These are phyloP conservation scores for Caenorhabditis panamensis DNA, from an alignment of 2,888 invertebrate species.

Conservation along the genomic window DNA sequence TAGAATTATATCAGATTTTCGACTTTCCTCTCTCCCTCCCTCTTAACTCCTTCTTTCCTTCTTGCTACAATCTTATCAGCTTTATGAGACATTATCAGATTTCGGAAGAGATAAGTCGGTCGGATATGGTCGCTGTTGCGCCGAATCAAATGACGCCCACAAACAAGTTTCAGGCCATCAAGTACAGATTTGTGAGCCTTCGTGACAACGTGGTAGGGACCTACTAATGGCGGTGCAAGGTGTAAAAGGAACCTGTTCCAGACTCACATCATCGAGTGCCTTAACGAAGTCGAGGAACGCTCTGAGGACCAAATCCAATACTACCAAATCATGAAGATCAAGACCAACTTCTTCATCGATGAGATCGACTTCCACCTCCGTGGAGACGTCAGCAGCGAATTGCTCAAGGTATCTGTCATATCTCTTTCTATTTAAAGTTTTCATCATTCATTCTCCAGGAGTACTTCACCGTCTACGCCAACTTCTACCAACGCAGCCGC, in stretches of 20 bases:
- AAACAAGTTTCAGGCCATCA: constrained; percentile 28
- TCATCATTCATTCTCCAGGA: constrained; percentile 24
- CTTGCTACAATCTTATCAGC: constrained; percentile 8
- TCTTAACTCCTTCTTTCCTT: background rate
- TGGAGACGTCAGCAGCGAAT: constrained; percentile 25
- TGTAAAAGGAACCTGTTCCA: no score
- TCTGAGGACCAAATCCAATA: constrained; percentile 25
- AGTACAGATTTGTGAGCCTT: constrained; percentile 27
- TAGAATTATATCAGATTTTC: background rate
- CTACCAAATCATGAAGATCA: constrained; percentile 42
- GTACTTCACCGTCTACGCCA: constrained; percentile 25
- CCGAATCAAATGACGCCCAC: constrained; percentile 1
- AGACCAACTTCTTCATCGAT: constrained; percentile 49
- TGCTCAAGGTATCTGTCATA: constrained; percentile 2
- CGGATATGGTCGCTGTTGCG: background rate
- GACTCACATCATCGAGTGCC: constrained; percentile 23
- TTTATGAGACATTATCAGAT: background rate
- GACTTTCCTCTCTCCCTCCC: constrained; percentile 1
- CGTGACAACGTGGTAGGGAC: constrained; percentile 35
- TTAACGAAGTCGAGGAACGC: constrained; percentile 3
- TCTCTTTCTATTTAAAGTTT: background rate
- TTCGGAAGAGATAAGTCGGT: background rate
- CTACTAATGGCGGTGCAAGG: no score
- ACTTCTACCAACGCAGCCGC: constrained; percentile 45
- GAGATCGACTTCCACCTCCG: constrained; percentile 46